Evolutionary conservation across 1,140 invertebrate genomes (phyloP).

Genomic region (Drosophila trapezifrons): DNA sequence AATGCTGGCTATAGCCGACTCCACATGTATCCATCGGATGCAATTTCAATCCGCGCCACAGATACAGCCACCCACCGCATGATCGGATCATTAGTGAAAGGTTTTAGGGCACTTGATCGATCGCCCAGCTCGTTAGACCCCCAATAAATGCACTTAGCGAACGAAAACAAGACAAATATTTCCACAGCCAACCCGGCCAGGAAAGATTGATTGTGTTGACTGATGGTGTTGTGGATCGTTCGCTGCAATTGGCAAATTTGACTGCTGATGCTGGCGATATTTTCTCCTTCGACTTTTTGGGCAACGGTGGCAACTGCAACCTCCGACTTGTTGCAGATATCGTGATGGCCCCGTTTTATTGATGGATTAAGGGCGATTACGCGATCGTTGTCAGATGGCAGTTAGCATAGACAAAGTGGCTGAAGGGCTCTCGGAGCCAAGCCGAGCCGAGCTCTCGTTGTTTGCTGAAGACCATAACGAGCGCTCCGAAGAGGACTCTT

Average conservation of each 20-base stretch:
- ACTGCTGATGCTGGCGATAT: conserved; percentile 58
- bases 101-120: conserved; percentile 82
- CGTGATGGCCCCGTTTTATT: conserved; percentile 84
- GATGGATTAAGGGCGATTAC: conserved; percentile 84
- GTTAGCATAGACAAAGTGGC: conserved; percentile 47
- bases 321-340: conserved; percentile 52
- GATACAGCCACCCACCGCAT: conserved; percentile 51
- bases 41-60: conserved; percentile 7
- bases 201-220: conserved; percentile 78
- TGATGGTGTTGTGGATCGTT: conserved; percentile 67
- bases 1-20: conserved; percentile 20
- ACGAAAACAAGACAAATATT: conserved; percentile 75
- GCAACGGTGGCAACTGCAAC: conserved; percentile 73
- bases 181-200: conserved; percentile 50
- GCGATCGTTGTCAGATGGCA: conserved; percentile 75
- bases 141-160: conserved; percentile 77
- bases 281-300: conserved; percentile 26
- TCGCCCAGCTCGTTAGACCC: conserved; percentile 65
- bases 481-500: conserved; percentile 44
- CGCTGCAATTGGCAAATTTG: conserved; percentile 74
- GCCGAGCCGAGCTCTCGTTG: conserved; percentile 29
- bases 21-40: conserved; percentile 24
- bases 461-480: conserved; percentile 67
- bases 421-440: conserved; percentile 51
- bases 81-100: conserved; percentile 82